Base-by-base conservation (phyloP, 2,888 invertebrate genomes). In the Papilio gigon region DNA sequence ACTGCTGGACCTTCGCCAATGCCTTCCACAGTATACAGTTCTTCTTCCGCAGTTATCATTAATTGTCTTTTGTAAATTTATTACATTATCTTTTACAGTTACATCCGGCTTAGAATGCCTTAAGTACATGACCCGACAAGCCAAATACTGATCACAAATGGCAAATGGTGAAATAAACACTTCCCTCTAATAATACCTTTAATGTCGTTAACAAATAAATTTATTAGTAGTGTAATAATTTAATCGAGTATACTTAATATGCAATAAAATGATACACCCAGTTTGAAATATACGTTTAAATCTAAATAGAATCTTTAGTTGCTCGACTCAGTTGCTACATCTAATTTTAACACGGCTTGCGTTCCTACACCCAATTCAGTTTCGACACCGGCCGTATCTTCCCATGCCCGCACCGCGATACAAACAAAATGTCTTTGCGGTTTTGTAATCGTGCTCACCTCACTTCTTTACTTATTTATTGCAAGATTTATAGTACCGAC, bases 341-440 rank as follows among this genome's bases (percentile, higher is more conserved):
- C 80, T 81, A 77, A 82, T 82, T 81, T 76, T 77, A 80, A 79
- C 76, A 73, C 75, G 73, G 74, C 67, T 70, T 72, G 67, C 74
- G 76, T 77, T 79, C 77, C 77, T 78, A 78, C 76, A 78, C 79
- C 80, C 76, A 79, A 80, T 80, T 80, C 73, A 56, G 76, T 87
- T 85, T 82, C 85, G 74, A 73, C 80, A 85, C 71, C 67, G 66
- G 64, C 44, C 35, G 70, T 73, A 76, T 80, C 82, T 80, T 84
- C 85, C 84, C 81, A 80, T 81, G 80, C 79, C 71, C 69, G 72
- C 71, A 69, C 71, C 68, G 71, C 72, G 70, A 74, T 71, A 62
- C 68, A 68, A 78, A 78, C 74, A 76, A 82, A 83, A 79, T 81
- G 78, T 81, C 77, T 81, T 73, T 78, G 70, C 70, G 37, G 68